These are phyloP conservation scores for Lerista edwardsae DNA, from an alignment of 2,797 vertebrate species.

Conservation along the genomic window DNA sequence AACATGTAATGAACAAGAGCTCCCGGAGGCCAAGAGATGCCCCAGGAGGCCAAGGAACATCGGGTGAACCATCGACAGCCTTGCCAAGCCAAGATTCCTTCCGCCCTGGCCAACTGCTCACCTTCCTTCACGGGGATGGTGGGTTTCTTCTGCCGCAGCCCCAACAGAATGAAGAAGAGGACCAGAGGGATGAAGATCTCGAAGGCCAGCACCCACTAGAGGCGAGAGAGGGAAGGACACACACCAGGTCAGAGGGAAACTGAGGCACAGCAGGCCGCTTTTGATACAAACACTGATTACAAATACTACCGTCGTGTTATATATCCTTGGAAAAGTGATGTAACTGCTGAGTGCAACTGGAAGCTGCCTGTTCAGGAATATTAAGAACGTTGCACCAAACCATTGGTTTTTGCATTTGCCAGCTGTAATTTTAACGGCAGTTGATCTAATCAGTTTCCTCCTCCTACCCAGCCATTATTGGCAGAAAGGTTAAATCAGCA, in stretches of 20 bases:
- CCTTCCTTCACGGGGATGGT: constrained; percentile 97
- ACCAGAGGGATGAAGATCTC: constrained; percentile 97
- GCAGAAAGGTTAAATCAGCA: too few relatives aligned
- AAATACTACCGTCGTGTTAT: too few relatives aligned
- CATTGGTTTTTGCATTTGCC: not conserved
- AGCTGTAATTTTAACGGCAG: not conserved
- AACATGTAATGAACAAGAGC: too few relatives aligned
- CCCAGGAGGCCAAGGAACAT: too few relatives aligned
- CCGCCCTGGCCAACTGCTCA: constrained; percentile 65
- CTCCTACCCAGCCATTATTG: too few relatives aligned
- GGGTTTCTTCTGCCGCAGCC: constrained; percentile 94
- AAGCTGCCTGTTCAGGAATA: not conserved
- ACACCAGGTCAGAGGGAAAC: not conserved
- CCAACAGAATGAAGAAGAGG: constrained; percentile 95
- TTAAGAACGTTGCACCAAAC: not conserved
- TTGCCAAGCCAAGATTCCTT: not conserved
- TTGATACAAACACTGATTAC: too few relatives aligned
- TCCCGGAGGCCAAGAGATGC: too few relatives aligned
- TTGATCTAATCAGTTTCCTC: not conserved
- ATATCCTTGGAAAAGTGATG: too few relatives aligned
- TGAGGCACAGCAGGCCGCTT: too few relatives aligned
- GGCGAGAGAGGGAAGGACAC: constrained; percentile 24
- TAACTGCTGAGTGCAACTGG: not conserved
- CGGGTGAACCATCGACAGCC: too few relatives aligned
- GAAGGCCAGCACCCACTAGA: constrained; percentile 94